Base-by-base conservation (phyloP, 2,888 invertebrate species). In the Flexamia atlantica region DNA sequence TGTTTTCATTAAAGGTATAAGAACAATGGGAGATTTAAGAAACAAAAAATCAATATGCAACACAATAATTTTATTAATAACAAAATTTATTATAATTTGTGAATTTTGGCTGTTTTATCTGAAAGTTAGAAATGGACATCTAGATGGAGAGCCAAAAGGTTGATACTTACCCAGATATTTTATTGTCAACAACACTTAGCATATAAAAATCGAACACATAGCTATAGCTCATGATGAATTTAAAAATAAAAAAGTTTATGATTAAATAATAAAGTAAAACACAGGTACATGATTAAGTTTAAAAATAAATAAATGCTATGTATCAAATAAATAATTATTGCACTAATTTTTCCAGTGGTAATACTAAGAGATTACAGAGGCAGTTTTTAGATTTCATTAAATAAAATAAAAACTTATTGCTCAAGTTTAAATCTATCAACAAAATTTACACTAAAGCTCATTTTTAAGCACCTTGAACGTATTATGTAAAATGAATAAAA, bases 291-390 rank as follows among this genome's bases (percentile, higher is more conserved):
- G 3, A 53, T 23, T 53, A 53, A 23, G 20, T 53, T 53, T 53
- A 53, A 4, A 53, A 53, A 53, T 53, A 53, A 53, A 53, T 53
- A 53, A 53, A 53, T 53, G 53, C 53, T 53, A 23, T 53, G 23
- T 10, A 53, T 1, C 2, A 53, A 23, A 53, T 53, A 53, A 53
- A 53, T n/a, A n/a, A n/a, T 53, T 53, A 53, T 53, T 53, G 53
- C 53, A 23, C 4, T n/a, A 5, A 23, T 53, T 46, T 46, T 46
- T 36, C 36, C 3, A 12, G 17, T 46, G 17, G 12, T 46, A 17
- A 46, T 17, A 17, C n/a, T 12, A 46, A 9, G n/a, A 46, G n/a
- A 23, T 23, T 53, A 5, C 3, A 20, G 20, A 4, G 20, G 23
- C 53, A 53, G 53, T 53, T 23, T 53, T 53, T 9, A 40, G 7